Evolutionary conservation across 2,113 vertebrate genomes (phyloP), one percentile per base, ranked within the genome.

Genomic region (Thalassoma bifasciatum): DNA sequence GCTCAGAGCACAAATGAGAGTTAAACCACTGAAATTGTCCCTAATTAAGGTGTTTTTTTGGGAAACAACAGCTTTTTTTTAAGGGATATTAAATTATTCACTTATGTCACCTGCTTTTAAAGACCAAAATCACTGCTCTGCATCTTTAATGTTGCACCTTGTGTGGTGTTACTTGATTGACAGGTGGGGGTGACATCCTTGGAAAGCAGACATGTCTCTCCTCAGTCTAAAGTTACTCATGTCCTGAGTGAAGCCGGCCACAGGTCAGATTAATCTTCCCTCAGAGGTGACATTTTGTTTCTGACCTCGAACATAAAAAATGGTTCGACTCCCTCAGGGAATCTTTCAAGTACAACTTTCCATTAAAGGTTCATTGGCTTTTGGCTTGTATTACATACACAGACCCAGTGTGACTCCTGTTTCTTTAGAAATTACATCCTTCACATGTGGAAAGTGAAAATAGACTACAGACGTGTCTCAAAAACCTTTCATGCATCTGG

Each of bases 391-490:
- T 64, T 22, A 50, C 44, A 38, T 16, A 21, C 38, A n/a, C 44
- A 21, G 12, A 14, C 34, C 40, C 23, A 16, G 30, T 34, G 49
- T 22, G 67, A n/a, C 21, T 22, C 6, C 2, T 23, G n/a, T n/a
- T 37, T 66, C 6, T 57, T 66, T 36, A 69, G 53, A 37, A 59
- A 56, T 63, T 61, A 62, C 69, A 56, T 76, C 70, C 44, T 49
- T 4, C 23, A n/a, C 10, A 46, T 21, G 50, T 75, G 38, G 61
- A 75, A 75, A 42, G 13, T n/a, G 21, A 26, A 54, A 34, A 21
- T 4, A 67, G 36, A 54, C 46, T 13, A 36, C 37, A 36, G 24
- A 46, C 30, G 63, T 1, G 0, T 75, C 67, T 79, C n/a, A 16
- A 10, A 16, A 37, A 58, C 17, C 40, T 23, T 37, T 53, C 34